phyloP scores from a whole-genome alignment of 2,888 invertebrate genomes.

The Prosopocoilus inquinatus region DNA sequence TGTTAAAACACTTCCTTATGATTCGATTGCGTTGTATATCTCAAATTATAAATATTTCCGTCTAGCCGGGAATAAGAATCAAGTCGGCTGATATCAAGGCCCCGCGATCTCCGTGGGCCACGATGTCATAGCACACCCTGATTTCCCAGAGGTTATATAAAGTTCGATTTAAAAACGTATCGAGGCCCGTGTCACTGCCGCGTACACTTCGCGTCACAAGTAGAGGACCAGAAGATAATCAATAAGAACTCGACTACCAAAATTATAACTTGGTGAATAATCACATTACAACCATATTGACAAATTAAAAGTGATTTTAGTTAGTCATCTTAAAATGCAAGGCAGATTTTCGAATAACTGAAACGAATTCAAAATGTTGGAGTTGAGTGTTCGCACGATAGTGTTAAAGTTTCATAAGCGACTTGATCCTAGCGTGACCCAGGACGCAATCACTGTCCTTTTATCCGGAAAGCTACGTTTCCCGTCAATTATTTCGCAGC shows the following conservation, averaged over 20 bases:
- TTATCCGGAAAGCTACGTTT: slow-evolving; percentile 32
- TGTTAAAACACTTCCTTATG: too few species aligned
- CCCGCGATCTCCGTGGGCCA: slow-evolving; percentile 35
- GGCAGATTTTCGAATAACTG: too few species aligned
- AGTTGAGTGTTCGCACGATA: slow-evolving; percentile 15
- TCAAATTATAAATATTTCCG: slow-evolving; percentile 42
- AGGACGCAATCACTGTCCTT: slow-evolving; percentile 35
- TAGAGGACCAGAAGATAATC: not conserved
- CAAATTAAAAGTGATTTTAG: too few species aligned
- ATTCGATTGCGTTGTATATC: too few species aligned
- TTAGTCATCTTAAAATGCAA: too few species aligned
- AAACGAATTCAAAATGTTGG: not conserved
- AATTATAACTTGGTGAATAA: not conserved
- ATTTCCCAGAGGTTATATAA: slow-evolving; percentile 52
- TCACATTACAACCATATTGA: not conserved
- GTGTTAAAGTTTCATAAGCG: slow-evolving; percentile 28
- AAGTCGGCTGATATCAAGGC: slow-evolving; percentile 33
- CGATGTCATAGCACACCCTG: slow-evolving; percentile 42
- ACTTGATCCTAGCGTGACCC: slow-evolving; percentile 26
- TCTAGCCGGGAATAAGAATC: slow-evolving; percentile 42
- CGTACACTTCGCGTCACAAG: slow-evolving; percentile 12
- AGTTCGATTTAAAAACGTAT: slow-evolving; percentile 52
- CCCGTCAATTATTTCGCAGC: slow-evolving; percentile 30
- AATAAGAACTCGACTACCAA: not conserved
- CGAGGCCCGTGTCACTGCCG: slow-evolving; percentile 43